Conservation (phyloP, 1,140 invertebrate genomes). For the Cecropterus lyciades region DNA sequence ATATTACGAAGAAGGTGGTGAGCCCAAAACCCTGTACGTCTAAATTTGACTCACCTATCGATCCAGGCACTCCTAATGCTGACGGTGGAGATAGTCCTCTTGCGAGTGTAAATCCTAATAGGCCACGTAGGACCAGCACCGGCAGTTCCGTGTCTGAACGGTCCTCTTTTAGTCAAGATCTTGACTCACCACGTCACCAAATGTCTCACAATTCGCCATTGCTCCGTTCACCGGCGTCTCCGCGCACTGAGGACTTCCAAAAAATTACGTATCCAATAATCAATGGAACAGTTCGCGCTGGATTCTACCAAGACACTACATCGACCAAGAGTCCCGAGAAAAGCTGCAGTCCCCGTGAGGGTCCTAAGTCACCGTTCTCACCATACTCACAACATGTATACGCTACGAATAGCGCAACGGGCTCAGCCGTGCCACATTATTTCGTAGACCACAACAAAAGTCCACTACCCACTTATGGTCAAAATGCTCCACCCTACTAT, state of each 20-base stretch:
- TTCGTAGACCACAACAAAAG: slow-evolving; percentile 78
- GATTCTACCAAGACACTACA: slow-evolving; percentile 91
- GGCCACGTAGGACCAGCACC: slow-evolving; percentile 88
- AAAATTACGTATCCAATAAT: slow-evolving; percentile 87
- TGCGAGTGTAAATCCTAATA: slow-evolving; percentile 58
- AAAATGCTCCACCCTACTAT: slow-evolving; percentile 80
- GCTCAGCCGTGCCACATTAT: slow-evolving; percentile 68
- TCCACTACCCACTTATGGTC: slow-evolving; percentile 72
- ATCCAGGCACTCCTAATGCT: slow-evolving; percentile 62
- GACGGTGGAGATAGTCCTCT: slow-evolving; percentile 81
- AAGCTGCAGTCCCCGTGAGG: slow-evolving; percentile 87
- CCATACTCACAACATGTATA: slow-evolving; percentile 87
- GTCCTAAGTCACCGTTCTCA: slow-evolving; percentile 85
- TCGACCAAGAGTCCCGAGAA: slow-evolving; percentile 90
- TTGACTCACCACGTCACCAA: slow-evolving; percentile 88
- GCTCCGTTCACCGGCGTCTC: slow-evolving; percentile 86
- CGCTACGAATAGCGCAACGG: slow-evolving; percentile 81
- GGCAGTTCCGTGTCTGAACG: slow-evolving; percentile 90
- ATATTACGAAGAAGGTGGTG: slow-evolving; percentile 40
- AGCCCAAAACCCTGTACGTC: slow-evolving; percentile 59
- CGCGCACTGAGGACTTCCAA: slow-evolving; percentile 85
- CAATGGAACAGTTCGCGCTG: slow-evolving; percentile 90
- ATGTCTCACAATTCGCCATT: slow-evolving; percentile 88
- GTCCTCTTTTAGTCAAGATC: slow-evolving; percentile 90
- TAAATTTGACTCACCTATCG: slow-evolving; percentile 67